A percentile compares a stretch with the other conserved stretches of the same genome.
phyloP scores from a whole-genome alignment of 1,140 invertebrate species.

The Marisa cornuarietis region DNA sequence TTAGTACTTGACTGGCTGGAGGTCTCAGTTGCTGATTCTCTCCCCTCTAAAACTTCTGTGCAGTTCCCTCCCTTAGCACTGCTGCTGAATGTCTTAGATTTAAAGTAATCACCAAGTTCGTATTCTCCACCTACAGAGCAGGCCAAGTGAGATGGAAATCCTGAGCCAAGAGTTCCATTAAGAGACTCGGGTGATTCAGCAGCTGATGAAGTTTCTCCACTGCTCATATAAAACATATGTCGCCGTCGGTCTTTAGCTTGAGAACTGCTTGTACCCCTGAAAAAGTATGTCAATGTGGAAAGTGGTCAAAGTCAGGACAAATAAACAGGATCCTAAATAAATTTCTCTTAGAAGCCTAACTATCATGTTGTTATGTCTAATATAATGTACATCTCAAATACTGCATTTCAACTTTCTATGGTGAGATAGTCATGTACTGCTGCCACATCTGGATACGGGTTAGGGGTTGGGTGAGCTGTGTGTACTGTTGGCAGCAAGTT shows the following conservation, averaged over 20 bases:
- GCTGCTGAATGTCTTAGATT: conserved; percentile 9
- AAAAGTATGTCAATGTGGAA: neutral
- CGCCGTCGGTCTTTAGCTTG: conserved; percentile 21
- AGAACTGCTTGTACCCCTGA: neutral
- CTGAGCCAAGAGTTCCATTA: conserved; percentile 9
- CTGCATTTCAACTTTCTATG: no score
- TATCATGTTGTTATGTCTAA: no score
- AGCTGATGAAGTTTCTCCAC: conserved; percentile 52
- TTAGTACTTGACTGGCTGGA: conserved; percentile 30
- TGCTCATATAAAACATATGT: conserved; percentile 55
- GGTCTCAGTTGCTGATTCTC: conserved; percentile 25
- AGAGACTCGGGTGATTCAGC: conserved; percentile 46
- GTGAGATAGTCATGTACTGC: no score
- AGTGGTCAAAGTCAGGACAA: no score
- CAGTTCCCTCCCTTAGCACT: conserved; percentile 16
- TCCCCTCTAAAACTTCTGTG: neutral
- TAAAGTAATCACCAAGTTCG: conserved; percentile 34
- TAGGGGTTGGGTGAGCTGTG: no score
- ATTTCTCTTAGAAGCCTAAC: no score
- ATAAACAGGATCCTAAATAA: no score
- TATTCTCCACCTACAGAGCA: conserved; percentile 22
- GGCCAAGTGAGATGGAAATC: conserved; percentile 4
- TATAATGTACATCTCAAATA: no score
- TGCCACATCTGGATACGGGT: no score
- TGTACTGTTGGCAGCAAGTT: neutral